phyloP scores from a whole-genome alignment of 2,113 vertebrate species.

The Poeciliopsis turrubarensis region DNA sequence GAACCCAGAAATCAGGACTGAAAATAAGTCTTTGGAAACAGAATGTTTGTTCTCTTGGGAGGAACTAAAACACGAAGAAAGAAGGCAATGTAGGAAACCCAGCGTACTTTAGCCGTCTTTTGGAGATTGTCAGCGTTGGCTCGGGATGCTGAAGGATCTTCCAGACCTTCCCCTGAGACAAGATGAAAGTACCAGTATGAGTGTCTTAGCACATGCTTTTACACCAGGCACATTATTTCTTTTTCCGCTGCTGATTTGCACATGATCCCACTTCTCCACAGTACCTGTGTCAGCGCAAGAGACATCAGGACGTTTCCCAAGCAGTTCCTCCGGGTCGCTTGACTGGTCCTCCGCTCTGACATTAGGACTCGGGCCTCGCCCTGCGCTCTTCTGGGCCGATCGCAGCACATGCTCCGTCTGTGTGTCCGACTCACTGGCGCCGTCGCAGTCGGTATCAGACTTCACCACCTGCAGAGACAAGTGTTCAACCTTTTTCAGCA shows the following conservation, averaged over 20 bases:
- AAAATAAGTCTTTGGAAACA: no score
- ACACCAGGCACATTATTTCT: background rate
- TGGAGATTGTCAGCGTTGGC: conserved; percentile 83
- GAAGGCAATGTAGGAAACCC: background rate
- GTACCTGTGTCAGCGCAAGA: conserved; percentile 60
- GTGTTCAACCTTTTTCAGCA: conserved; percentile 6
- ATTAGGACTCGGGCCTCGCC: conserved; percentile 63
- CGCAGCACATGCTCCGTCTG: conserved; percentile 22
- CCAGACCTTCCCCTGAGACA: conserved; percentile 17
- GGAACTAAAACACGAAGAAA: background rate
- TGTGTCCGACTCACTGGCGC: conserved; percentile 72
- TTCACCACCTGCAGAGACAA: conserved; percentile 82
- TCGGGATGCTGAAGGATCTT: conserved; percentile 37
- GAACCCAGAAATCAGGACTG: background rate
- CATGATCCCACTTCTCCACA: background rate
- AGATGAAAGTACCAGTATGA: conserved; percentile 14
- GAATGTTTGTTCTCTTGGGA: background rate
- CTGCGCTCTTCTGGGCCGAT: conserved; percentile 33
- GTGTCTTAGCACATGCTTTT: no score
- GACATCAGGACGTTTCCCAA: conserved; percentile 37
- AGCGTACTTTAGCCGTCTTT: conserved; percentile 90
- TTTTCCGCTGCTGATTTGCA: background rate
- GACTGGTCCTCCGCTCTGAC: conserved; percentile 82
- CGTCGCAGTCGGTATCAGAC: conserved; percentile 84
- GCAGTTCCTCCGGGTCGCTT: conserved; percentile 67